Evolutionary conservation across 2,797 vertebrate genomes (phyloP), one percentile per base, ranked within the genome.

Genomic region (Eleutherodactylus coqui): DNA sequence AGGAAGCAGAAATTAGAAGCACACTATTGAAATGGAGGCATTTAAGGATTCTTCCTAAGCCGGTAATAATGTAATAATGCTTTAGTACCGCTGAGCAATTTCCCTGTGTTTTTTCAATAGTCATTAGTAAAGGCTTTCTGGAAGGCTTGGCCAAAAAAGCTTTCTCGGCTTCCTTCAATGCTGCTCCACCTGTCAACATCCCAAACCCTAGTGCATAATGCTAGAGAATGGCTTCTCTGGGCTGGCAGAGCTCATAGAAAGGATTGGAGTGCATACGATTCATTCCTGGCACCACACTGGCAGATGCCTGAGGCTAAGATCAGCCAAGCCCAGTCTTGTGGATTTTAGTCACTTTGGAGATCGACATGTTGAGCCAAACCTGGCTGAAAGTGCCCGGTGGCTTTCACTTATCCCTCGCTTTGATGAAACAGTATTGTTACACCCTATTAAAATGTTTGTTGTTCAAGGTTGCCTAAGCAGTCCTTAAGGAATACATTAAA

Each of bases 21-120:
- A 47, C 73, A 60, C 75, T 67, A 75, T 87, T 84, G 81, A 87
- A 87, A 87, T 87, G 86, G 81, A 79, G 82, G 81, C 86, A 87
- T 87, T 87, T 87, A 87, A 79, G 86, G 82, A 87, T 87, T 53
- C 67, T 83, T 87, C 75, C 76, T 87, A 87, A 87, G 81, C 81
- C 67, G 76, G 82, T 87, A 87, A 87, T 87, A 87, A 84, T 87
- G 82, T 84, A 87, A 87, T 87, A 87, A 87, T 87, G 76, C 69
- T 87, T 84, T 87, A 87, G 86, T 87, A 84, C 82, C 43, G 81
- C 82, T 55, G 76, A 84, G 82, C 86, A 87, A 87, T 87, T 84
- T 84, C 82, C 82, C 86, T 58, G 67, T 67, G 64, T 87, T 87
- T 84, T 86, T 79, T 80, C 86, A 84, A 87, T 87, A 87, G 86